Evolutionary conservation across 1,140 invertebrate species (phyloP).

Genomic region (Harpegnathos saltator): DNA sequence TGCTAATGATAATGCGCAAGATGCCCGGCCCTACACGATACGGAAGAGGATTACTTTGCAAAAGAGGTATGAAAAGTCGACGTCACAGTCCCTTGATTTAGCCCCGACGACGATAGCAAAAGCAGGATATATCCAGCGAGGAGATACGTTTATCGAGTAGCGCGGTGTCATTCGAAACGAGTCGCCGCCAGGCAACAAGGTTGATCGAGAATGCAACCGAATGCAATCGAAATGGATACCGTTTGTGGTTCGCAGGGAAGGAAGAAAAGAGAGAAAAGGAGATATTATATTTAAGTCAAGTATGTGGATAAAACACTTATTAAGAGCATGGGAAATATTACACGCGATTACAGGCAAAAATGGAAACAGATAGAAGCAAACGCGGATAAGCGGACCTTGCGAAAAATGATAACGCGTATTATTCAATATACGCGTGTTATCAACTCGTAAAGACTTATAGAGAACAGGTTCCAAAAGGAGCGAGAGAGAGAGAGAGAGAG

Average conservation of each 20-base stretch:
- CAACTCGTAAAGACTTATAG: neutral
- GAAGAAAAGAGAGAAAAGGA: neutral
- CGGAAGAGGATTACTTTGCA: neutral
- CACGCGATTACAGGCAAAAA: neutral
- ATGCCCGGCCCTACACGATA: neutral
- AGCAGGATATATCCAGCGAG: neutral
- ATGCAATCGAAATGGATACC: slow-evolving; percentile 6
- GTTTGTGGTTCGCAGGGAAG: neutral
- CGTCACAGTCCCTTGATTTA: neutral
- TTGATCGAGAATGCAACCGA: slow-evolving; percentile 8
- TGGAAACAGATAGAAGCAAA: neutral
- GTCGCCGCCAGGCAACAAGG: neutral
- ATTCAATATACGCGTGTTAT: neutral
- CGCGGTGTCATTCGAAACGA: neutral
- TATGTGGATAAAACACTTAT: neutral
- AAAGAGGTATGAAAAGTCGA: neutral
- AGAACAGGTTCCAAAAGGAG: slow-evolving; percentile 2
- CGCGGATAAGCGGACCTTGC: neutral
- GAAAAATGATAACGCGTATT: neutral
- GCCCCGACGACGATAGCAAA: neutral
- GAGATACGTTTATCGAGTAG: neutral
- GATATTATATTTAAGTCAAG: neutral
- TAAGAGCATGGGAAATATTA: neutral
- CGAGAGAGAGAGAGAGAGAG: neutral
- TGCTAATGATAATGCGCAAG: neutral